phyloP scores from a whole-genome alignment of 2,888 invertebrate genomes.

The Exephanes ischioxanthus region DNA sequence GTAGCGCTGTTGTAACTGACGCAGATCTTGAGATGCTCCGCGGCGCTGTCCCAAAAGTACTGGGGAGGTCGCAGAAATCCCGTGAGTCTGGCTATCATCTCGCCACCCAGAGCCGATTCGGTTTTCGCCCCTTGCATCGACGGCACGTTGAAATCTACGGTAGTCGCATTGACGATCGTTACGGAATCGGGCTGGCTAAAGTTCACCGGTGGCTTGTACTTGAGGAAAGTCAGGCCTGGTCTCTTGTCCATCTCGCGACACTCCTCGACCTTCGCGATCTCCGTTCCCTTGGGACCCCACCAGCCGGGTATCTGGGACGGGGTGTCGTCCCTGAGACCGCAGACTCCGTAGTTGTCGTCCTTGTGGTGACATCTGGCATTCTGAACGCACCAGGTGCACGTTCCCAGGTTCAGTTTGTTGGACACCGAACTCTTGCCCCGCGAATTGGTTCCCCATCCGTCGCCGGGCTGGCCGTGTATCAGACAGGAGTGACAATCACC shows the following conservation, averaged over 20 bases:
- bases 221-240: slow-evolving; percentile 95
- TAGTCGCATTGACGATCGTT: slow-evolving; percentile 93
- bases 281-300: slow-evolving; percentile 95
- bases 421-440: slow-evolving; percentile 88
- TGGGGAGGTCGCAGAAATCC: slow-evolving; percentile 94
- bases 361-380: slow-evolving; percentile 95
- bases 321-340: slow-evolving; percentile 92
- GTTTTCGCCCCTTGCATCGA: slow-evolving; percentile 89
- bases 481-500: slow-evolving; percentile 96
- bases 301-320: slow-evolving; percentile 94
- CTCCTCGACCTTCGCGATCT: slow-evolving; percentile 90
- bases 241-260: slow-evolving; percentile 92
- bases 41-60: slow-evolving; percentile 88
- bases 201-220: slow-evolving; percentile 95
- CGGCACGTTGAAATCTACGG: slow-evolving; percentile 91
- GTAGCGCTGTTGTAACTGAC: slow-evolving; percentile 92
- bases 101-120: slow-evolving; percentile 90
- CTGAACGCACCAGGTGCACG: slow-evolving; percentile 97
- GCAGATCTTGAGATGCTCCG: slow-evolving; percentile 91
- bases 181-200: slow-evolving; percentile 95
- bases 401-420: slow-evolving; percentile 91
- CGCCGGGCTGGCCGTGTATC: slow-evolving; percentile 90
- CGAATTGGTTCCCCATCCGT: slow-evolving; percentile 82
- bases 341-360: slow-evolving; percentile 93
- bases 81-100: slow-evolving; percentile 90